Conservation (phyloP, 2,888 invertebrate genomes). For the Chymomyza fuscimana region DNA sequence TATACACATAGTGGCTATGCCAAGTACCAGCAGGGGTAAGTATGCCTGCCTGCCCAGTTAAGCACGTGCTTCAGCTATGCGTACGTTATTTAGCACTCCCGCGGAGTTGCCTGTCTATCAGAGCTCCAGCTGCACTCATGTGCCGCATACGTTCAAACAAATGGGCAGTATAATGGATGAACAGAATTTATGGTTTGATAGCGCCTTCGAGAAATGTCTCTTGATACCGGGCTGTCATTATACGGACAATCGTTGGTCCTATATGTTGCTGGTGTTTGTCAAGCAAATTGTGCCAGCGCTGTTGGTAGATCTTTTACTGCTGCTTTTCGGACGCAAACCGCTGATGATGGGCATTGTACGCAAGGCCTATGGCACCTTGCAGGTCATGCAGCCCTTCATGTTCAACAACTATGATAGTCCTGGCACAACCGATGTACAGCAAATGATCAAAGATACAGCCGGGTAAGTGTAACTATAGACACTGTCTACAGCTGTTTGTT, state of each 20-base stretch:
- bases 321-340: conserved; percentile 53
- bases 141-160: conserved; percentile 48
- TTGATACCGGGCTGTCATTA: conserved; percentile 55
- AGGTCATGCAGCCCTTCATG: conserved; percentile 67
- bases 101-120: conserved; percentile 51
- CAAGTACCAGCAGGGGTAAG: conserved; percentile 50
- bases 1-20: conserved; percentile 42
- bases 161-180: conserved; percentile 50
- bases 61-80: too few relatives aligned
- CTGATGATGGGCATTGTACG: conserved; percentile 59
- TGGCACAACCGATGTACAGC: conserved; percentile 48
- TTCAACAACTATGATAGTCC: conserved; percentile 60
- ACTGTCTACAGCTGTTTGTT: background rate
- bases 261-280: conserved; percentile 51
- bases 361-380: conserved; percentile 46
- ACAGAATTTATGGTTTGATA: conserved; percentile 41
- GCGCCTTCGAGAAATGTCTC: conserved; percentile 53
- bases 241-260: conserved; percentile 50
- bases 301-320: conserved; percentile 52
- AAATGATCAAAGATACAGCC: conserved; percentile 20
- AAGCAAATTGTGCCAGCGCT: conserved; percentile 67
- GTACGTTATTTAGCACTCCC: conserved; percentile 32
- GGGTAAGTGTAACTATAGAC: conserved; percentile 52
- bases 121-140: conserved; percentile 53
- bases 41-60: background rate